phyloP scores from a whole-genome alignment of 2,888 invertebrate species.

The Parnassius apollo region DNA sequence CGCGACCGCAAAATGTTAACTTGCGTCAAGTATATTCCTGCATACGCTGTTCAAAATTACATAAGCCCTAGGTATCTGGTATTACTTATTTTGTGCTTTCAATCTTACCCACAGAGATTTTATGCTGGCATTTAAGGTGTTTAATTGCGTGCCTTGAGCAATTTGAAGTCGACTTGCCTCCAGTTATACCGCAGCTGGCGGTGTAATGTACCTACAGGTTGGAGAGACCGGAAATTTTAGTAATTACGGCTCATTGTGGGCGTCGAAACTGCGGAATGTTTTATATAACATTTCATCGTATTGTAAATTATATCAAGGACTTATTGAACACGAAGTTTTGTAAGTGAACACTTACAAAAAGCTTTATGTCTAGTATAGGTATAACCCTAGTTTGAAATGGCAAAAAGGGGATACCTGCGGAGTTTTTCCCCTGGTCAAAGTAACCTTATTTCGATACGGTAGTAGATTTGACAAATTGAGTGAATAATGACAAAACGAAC shows the following conservation, averaged over 20 bases:
- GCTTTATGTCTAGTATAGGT: too few species aligned
- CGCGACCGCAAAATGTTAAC: slow-evolving; percentile 8
- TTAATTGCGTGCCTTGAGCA: slow-evolving; percentile 27
- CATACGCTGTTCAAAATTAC: slow-evolving; percentile 11
- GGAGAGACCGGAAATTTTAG: slow-evolving; percentile 26
- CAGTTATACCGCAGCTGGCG: slow-evolving; percentile 21
- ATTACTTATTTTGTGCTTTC: slow-evolving; percentile 21
- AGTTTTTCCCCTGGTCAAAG: too few species aligned
- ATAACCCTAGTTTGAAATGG: too few species aligned
- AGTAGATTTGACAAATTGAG: too few species aligned
- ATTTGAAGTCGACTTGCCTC: slow-evolving; percentile 21
- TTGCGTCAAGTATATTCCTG: not conserved
- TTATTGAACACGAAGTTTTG: too few species aligned
- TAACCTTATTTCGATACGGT: too few species aligned
- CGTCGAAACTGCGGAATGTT: slow-evolving; percentile 13
- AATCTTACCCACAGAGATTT: slow-evolving; percentile 20
- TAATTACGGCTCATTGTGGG: slow-evolving; percentile 23
- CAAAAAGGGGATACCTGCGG: too few species aligned
- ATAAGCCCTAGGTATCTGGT: slow-evolving; percentile 22
- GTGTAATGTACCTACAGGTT: slow-evolving; percentile 18
- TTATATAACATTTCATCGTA: slow-evolving; percentile 14
- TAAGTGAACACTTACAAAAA: too few species aligned
- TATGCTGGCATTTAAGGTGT: slow-evolving; percentile 26
- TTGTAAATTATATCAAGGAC: slow-evolving; percentile 1
- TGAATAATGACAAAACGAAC: too few species aligned